Conservation (phyloP, 2,888 invertebrate species). For the Leuctra nigra region DNA sequence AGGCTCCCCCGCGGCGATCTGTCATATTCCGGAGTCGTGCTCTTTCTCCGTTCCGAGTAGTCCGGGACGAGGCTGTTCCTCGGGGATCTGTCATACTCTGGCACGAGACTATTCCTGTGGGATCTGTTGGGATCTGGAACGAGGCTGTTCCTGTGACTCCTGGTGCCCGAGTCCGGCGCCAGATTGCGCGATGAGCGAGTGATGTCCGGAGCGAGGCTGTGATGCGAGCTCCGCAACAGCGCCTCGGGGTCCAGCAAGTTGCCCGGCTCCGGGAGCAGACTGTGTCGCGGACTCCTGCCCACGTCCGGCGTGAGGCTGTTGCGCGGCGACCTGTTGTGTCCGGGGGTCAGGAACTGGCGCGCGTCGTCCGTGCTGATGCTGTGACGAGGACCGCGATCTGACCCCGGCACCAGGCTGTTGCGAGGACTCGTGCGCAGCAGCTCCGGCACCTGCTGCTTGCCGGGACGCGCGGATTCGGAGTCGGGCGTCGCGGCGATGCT, state of each 20-base stretch:
- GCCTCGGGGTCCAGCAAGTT: conserved; percentile 36
- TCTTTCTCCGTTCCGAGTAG: conserved; percentile 51
- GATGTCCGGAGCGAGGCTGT: conserved; percentile 47
- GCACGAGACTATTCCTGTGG: conserved; percentile 37
- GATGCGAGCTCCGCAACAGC: conserved; percentile 46
- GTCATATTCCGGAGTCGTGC: conserved; percentile 50
- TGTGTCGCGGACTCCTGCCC: conserved; percentile 52
- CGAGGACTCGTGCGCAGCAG: conserved; percentile 37
- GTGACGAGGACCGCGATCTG: conserved; percentile 30
- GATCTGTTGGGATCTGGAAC: conserved; percentile 48
- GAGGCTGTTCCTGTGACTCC: conserved; percentile 49
- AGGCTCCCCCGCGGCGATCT: conserved; percentile 54
- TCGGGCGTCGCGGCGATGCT: conserved; percentile 31
- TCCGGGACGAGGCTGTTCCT: conserved; percentile 57
- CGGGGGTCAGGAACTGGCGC: conserved; percentile 47
- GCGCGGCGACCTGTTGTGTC: conserved; percentile 47
- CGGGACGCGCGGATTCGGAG: conserved; percentile 16
- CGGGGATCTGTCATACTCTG: conserved; percentile 49
- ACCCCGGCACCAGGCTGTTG: conserved; percentile 50
- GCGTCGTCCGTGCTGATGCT: conserved; percentile 45
- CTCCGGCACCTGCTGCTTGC: neutral
- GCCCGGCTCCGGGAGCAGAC: conserved; percentile 57
- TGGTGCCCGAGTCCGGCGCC: conserved; percentile 49
- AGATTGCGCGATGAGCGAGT: conserved; percentile 49
- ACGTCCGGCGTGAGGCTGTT: conserved; percentile 57